These are phyloP conservation scores for Magallana angulata DNA, from an alignment of 1,140 invertebrate genomes.

Conservation along the genomic window DNA sequence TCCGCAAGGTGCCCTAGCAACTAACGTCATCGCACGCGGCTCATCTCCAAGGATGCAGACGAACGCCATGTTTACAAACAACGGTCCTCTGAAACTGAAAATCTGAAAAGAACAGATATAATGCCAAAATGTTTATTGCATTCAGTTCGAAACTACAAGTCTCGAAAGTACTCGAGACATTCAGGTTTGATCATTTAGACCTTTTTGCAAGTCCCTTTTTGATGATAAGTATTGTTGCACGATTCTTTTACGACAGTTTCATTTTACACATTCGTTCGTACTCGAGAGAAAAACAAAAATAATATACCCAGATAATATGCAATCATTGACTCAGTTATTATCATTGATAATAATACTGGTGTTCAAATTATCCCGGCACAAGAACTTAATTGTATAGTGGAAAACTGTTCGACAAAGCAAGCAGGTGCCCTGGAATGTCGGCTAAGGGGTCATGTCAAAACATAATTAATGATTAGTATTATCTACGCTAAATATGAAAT, in stretches of 20 bases:
- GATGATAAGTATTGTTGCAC: no score
- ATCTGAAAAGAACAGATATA: background rate
- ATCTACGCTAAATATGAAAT: no score
- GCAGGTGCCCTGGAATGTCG: slow-evolving; percentile 11
- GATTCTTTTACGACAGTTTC: no score
- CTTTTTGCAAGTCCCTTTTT: background rate
- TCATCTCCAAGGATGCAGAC: slow-evolving; percentile 44
- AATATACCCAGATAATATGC: no score
- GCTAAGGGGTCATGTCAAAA: background rate
- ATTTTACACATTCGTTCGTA: no score
- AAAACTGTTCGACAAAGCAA: background rate
- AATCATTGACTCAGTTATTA: no score
- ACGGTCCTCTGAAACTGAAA: background rate
- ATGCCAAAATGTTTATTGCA: slow-evolving; percentile 58
- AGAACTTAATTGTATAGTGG: background rate
- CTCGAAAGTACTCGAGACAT: slow-evolving; percentile 45
- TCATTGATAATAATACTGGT: no score
- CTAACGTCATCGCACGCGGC: slow-evolving; percentile 54
- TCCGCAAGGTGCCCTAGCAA: slow-evolving; percentile 48
- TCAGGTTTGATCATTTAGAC: slow-evolving; percentile 40
- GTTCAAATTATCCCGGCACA: background rate
- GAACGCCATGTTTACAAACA: slow-evolving; percentile 56
- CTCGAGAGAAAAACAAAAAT: no score
- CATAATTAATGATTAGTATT: background rate
- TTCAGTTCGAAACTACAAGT: slow-evolving; percentile 54